Evolutionary conservation across 2,113 vertebrate species (phyloP).

Genomic region (Solea senegalensis): DNA sequence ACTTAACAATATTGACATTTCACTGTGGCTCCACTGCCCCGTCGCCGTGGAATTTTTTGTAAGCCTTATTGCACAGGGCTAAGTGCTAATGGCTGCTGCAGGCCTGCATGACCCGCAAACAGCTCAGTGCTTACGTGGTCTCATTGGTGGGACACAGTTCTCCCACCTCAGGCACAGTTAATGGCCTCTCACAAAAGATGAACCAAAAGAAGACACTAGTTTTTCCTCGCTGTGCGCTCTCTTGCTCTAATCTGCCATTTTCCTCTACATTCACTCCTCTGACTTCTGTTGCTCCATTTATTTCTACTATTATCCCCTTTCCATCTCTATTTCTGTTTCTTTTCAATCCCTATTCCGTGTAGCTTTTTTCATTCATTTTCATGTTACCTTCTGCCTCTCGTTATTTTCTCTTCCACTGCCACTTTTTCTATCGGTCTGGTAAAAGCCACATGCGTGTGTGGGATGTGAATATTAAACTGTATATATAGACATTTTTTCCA

Average conservation of each 20-base stretch:
- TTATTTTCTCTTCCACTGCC: not conserved
- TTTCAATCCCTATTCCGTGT: not conserved
- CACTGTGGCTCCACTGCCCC: slow-evolving; percentile 11
- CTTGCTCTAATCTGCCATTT: slow-evolving; percentile 24
- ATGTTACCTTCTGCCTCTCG: not conserved
- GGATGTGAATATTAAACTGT: slow-evolving; percentile 15
- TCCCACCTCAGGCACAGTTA: slow-evolving; percentile 50
- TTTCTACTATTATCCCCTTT: not conserved
- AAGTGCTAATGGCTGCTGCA: slow-evolving; percentile 61
- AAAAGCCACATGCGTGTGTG: slow-evolving; percentile 11
- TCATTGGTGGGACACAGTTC: slow-evolving; percentile 50
- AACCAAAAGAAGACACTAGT: slow-evolving; percentile 28
- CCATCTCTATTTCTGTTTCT: slow-evolving; percentile 3
- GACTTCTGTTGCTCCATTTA: slow-evolving; percentile 9
- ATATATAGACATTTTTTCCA: not conserved
- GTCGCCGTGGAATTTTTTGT: slow-evolving; percentile 40
- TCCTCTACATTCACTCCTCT: slow-evolving; percentile 5
- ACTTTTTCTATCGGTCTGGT: not conserved
- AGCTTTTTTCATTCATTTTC: slow-evolving; percentile 2
- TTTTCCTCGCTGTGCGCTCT: slow-evolving; percentile 35
- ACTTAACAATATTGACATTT: slow-evolving; percentile 59
- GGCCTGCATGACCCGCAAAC: slow-evolving; percentile 54
- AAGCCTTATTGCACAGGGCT: slow-evolving; percentile 23
- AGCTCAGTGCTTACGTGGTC: slow-evolving; percentile 49
- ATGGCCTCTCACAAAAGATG: slow-evolving; percentile 59